Evolutionary conservation across 1,140 invertebrate species (phyloP), one percentile per base, ranked within the genome.

Genomic region (Macrostomum lignano): DNA sequence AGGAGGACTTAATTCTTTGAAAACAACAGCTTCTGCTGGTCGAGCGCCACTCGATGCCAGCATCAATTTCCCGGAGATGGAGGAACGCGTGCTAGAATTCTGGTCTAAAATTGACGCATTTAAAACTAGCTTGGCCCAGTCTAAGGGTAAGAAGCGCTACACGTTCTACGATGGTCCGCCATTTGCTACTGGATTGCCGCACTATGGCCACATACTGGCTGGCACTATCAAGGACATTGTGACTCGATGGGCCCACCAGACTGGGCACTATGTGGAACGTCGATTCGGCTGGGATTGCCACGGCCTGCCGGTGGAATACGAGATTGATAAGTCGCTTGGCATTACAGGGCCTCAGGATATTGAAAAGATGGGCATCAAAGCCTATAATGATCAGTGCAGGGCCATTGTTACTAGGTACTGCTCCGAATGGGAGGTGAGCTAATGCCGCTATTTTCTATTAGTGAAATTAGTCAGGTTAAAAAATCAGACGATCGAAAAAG

Each of bases 271-370:
- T 58, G 88, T 98, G 4, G 86, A 96, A 50, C 66, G 91, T 35
- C 62, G 88, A 25, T 98, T 98, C 63, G 91, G 91, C 9, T 98
- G 91, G 91, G 91, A 98, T 66, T 88, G 78, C 45, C 91, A 98
- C 62, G 91, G 91, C 13, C 58, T 98, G 21, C 91, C 57, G 21
- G 53, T 58, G 40, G 67, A 70, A 46, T 69, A 61, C 52, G 82
- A 98, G 66, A 86, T 96, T 45, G 91, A 98, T 50, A 94, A 93
- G 53, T 62, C 64, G 5, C 53, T 96, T 3, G 71, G 70, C 4
- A 91, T 98, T 40, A 82, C 74, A 54, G 79, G 86, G 0, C 86
- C 88, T 0, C 74, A 79, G 39, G 88, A 98, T 71, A 84, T 98
- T 3, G 68, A 65, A 5, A 81, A 79, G 59, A 81, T 98, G 72